Conservation (phyloP, 2,797 vertebrate genomes). For the Muscicapa comitata region DNA sequence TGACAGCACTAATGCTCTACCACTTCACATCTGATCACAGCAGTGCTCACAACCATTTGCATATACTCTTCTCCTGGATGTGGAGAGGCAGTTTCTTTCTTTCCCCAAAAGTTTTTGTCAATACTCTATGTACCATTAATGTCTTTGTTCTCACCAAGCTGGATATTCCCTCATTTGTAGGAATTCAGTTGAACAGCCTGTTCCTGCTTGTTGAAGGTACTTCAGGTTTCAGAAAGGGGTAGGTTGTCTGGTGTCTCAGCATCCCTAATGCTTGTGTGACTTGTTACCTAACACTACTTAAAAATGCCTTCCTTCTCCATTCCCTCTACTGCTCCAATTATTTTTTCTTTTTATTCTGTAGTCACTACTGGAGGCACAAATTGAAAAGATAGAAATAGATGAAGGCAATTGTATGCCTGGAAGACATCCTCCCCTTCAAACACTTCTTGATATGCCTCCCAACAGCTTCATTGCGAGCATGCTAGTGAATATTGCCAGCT, state of each 20-base stretch:
- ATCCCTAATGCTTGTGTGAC: not conserved
- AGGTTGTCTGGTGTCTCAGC: not conserved
- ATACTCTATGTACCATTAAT: not conserved
- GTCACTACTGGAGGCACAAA: not conserved
- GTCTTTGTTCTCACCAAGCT: not conserved
- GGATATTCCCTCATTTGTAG: not conserved
- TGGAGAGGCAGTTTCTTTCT: not conserved
- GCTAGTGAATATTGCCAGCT: not conserved
- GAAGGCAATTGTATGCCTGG: slow-evolving; percentile 17
- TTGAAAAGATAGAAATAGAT: slow-evolving; percentile 32
- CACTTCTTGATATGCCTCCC: slow-evolving; percentile 1
- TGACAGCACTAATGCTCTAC: not conserved
- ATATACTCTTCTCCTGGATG: not conserved
- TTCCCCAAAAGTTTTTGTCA: not conserved
- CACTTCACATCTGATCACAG: not conserved
- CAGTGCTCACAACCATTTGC: not conserved
- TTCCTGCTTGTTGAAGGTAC: not conserved
- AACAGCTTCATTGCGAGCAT: slow-evolving; percentile 5
- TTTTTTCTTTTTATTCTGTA: slow-evolving; percentile 12
- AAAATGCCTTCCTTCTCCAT: not conserved
- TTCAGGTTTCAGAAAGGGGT: not conserved
- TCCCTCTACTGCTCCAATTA: slow-evolving; percentile 14
- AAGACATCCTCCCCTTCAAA: slow-evolving; percentile 42
- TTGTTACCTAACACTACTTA: not conserved
- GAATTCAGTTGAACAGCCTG: not conserved